A percentile compares a stretch with the other conserved stretches of the same genome.
phyloP scores from a whole-genome alignment of 1,140 invertebrate genomes.

The Tribolium madens region DNA sequence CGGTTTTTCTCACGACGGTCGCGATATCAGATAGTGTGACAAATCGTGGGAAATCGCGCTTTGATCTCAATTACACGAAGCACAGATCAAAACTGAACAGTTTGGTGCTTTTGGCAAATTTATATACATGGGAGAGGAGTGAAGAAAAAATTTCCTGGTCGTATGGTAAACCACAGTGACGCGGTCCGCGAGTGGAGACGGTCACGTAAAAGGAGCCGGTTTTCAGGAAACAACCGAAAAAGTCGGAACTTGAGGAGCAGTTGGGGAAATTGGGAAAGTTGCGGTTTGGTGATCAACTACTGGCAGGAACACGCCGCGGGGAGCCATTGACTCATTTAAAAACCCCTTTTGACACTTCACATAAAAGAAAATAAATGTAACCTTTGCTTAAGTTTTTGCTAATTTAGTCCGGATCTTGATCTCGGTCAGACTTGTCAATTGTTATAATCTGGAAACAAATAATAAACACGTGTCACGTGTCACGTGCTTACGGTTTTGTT shows the following conservation, averaged over 20 bases:
- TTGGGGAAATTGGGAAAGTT: not conserved
- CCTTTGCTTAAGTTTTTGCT: not conserved
- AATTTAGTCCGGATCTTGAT: not conserved
- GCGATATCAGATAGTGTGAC: not conserved
- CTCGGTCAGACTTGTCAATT: not conserved
- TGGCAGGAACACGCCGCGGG: not conserved
- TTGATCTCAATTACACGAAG: not conserved
- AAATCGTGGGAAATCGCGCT: slow-evolving; percentile 1
- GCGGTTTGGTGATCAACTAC: not conserved
- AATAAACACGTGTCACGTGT: not conserved
- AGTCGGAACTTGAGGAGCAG: not conserved
- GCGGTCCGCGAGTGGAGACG: not conserved
- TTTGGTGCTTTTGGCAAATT: not conserved
- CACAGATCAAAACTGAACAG: not conserved
- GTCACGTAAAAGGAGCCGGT: not conserved
- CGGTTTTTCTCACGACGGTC: slow-evolving; percentile 6
- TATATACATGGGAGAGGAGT: not conserved
- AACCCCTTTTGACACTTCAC: not conserved
- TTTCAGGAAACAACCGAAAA: not conserved
- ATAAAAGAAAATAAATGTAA: not conserved
- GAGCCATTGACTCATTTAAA: not conserved
- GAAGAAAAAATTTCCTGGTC: not conserved
- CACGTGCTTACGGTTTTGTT: not conserved
- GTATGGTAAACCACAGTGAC: not conserved
- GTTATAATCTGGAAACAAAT: not conserved